Percentiles rank a stretch among this genome's conserved stretches.
These are phyloP conservation scores for Rutpela maculata DNA, from an alignment of 2,888 invertebrate genomes.

Conservation along the genomic window DNA sequence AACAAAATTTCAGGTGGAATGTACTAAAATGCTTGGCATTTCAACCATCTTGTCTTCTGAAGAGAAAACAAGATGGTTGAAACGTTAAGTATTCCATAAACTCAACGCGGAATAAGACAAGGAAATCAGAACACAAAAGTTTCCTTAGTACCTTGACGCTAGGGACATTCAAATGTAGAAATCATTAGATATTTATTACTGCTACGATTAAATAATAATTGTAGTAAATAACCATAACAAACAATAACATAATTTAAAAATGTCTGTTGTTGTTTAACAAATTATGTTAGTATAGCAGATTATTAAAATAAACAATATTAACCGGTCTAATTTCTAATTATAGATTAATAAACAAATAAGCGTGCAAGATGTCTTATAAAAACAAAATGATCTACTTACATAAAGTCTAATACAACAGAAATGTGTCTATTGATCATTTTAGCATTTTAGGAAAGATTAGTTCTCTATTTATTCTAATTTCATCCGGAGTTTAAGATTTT, in stretches of 20 bases:
- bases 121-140: no score
- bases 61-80: no score
- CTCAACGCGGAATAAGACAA: no score
- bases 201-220: neutral
- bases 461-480: no score
- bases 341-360: constrained; percentile 1
- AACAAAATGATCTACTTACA: neutral
- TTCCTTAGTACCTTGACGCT: no score
- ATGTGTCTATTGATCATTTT: no score
- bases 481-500: no score
- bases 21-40: no score
- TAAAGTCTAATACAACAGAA: neutral
- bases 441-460: no score
- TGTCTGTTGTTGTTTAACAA: neutral
- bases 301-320: neutral
- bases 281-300: neutral
- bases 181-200: neutral
- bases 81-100: no score
- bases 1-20: no score
- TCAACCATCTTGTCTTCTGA: no score
- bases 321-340: neutral
- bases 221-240: neutral
- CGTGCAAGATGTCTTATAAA: neutral
- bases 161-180: neutral
- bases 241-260: neutral